Conservation (phyloP, 2,888 invertebrate genomes). For the Parelbella ahira region DNA sequence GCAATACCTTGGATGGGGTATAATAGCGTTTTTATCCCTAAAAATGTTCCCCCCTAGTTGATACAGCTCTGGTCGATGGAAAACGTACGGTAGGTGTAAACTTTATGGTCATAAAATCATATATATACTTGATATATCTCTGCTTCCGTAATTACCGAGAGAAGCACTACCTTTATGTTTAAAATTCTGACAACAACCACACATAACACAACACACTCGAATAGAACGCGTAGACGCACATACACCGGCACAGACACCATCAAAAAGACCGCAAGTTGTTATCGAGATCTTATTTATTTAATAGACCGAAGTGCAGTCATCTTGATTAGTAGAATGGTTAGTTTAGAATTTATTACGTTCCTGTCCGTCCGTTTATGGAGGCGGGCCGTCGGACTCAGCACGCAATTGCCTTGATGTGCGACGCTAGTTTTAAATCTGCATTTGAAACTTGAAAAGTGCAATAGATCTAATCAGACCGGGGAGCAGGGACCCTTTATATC, state of each 20-base stretch:
- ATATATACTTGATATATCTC: too few species aligned
- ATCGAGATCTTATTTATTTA: conserved; percentile 29
- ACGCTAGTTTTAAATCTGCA: conserved; percentile 20
- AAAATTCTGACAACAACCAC: too few species aligned
- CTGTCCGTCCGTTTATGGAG: conserved; percentile 21
- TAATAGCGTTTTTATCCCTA: too few species aligned
- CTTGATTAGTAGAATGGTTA: conserved; percentile 28
- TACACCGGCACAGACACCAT: conserved; percentile 7
- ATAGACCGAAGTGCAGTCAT: conserved; percentile 28
- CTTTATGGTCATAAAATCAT: too few species aligned
- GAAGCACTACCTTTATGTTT: too few species aligned
- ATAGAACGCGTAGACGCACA: conserved; percentile 10
- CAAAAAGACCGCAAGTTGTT: conserved; percentile 26
- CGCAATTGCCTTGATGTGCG: conserved; percentile 13
- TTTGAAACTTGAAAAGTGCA: conserved; percentile 20
- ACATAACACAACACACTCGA: conserved; percentile 1
- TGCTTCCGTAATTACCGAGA: too few species aligned
- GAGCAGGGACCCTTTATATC: conserved; percentile 17
- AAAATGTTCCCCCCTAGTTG: too few species aligned
- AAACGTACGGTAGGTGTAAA: too few species aligned
- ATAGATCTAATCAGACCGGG: conserved; percentile 18
- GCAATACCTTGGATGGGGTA: too few species aligned
- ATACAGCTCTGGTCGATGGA: too few species aligned
- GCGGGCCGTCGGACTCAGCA: conserved; percentile 7
- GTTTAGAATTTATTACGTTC: conserved; percentile 29